Conservation (phyloP, 2,797 vertebrate species). For the Tachyglossus aculeatus region DNA sequence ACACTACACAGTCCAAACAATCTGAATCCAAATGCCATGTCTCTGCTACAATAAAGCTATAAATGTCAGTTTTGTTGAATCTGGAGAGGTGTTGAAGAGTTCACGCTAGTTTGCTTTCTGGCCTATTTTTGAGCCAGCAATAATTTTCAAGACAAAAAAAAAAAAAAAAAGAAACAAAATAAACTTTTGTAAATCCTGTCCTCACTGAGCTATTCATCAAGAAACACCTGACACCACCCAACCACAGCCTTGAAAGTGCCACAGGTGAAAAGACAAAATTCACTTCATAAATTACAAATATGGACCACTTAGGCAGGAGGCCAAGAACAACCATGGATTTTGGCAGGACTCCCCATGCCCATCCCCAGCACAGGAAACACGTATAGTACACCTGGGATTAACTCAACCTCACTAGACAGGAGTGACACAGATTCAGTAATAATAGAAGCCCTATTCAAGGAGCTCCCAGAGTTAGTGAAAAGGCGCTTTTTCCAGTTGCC, state of each 20-base stretch:
- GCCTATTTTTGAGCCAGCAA: conserved; percentile 71
- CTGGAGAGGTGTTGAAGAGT: conserved; percentile 81
- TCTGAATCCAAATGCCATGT: conserved; percentile 78
- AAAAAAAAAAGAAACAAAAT: conserved; percentile 26
- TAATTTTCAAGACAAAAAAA: conserved; percentile 43
- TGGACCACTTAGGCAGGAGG: conserved; percentile 61
- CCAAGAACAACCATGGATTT: conserved; percentile 66
- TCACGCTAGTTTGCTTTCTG: conserved; percentile 76
- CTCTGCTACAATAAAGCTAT: conserved; percentile 78
- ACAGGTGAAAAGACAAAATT: conserved; percentile 71
- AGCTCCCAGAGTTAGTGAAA: conserved; percentile 13
- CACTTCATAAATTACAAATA: conserved; percentile 69
- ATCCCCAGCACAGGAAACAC: conserved; percentile 60
- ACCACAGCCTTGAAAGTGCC: conserved; percentile 59
- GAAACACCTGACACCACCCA: conserved; percentile 70
- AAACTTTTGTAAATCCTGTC: conserved; percentile 46
- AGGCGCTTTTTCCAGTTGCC: neutral
- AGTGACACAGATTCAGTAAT: conserved; percentile 59
- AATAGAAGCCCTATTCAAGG: conserved; percentile 65
- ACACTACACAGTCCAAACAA: conserved; percentile 82
- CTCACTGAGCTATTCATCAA: conserved; percentile 58
- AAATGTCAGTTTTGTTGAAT: conserved; percentile 84
- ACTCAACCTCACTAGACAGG: conserved; percentile 65
- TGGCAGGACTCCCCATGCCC: conserved; percentile 56
- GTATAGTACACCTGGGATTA: conserved; percentile 65